Evolutionary conservation across 2,888 invertebrate genomes (phyloP), one percentile per base, ranked within the genome.

Genomic region (Lacanobia wlatinum): DNA sequence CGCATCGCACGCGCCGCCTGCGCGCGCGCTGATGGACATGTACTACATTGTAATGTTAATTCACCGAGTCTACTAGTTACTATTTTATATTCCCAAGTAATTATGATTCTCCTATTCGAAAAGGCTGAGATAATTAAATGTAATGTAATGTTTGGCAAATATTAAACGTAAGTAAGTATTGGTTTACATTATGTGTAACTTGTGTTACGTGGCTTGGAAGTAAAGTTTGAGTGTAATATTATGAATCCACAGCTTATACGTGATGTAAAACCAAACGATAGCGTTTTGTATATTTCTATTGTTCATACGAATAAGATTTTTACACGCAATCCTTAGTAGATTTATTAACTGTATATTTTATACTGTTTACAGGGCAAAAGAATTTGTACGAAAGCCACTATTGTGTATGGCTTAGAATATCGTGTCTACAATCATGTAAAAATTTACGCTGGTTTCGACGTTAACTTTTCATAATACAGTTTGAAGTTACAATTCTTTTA

Each of bases 71-170:
- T 92, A 92, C 93, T 95, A 94, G 93, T 94, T 93, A 95, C 93
- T 95, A 95, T 93, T 93, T 92, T 93, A 93, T 95, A 95, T 94
- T 95, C 92, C 92, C 94, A 93, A 92, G 89, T 93, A 90, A 92
- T 92, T 94, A 94, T 92, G 92, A 92, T 95, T 95, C 94, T 96
- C 96, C 96, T 96, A 95, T 93, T 96, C 93, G 93, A 95, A 95
- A 96, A 96, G 96, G 96, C 96, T 96, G 96, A 96, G 89, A 93
- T 93, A 93, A 93, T 92, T 92, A 90, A 89, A 88, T 93, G 91
- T 93, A 94, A 92, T 91, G 89, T 93, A 93, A 94, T 88, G 90
- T 94, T 95, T 94, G 94, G 94, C 94, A 90, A 93, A 91, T 90
- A 90, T 90, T 91, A 87, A 91, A 90, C 88, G 87, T 92, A 92